These are phyloP conservation scores for Tethea ocularis DNA, from an alignment of 2,888 invertebrate species.

Conservation along the genomic window DNA sequence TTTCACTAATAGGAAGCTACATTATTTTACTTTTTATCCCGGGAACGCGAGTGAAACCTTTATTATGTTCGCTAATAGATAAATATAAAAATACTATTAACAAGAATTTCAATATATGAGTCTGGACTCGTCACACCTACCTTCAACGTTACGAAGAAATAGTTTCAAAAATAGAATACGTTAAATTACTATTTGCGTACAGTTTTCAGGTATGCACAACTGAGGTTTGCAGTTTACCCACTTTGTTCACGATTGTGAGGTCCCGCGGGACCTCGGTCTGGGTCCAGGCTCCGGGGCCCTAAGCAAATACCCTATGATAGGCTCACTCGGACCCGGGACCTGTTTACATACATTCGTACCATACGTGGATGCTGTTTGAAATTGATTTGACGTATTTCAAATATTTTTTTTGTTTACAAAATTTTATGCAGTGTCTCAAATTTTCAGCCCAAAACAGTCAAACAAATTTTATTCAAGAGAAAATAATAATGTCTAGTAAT, in stretches of 20 bases:
- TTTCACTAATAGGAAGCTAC: too few species aligned
- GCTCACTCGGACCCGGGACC: not conserved
- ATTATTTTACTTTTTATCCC: too few species aligned
- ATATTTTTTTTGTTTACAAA: not conserved
- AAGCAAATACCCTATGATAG: not conserved
- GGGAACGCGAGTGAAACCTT: too few species aligned
- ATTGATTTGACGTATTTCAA: not conserved
- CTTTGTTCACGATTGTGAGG: slow-evolving; percentile 3
- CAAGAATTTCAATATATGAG: too few species aligned
- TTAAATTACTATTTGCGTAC: not conserved
- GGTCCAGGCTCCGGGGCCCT: not conserved
- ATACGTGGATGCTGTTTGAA: not conserved
- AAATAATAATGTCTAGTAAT: too few species aligned
- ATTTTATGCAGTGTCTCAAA: too few species aligned
- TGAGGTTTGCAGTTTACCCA: slow-evolving; percentile 5
- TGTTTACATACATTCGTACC: not conserved
- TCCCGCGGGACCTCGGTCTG: not conserved
- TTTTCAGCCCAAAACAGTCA: too few species aligned
- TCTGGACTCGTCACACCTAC: too few species aligned
- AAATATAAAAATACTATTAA: too few species aligned
- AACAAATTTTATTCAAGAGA: too few species aligned
- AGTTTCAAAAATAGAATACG: not conserved
- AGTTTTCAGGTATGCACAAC: slow-evolving; percentile 4
- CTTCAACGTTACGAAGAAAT: not conserved
- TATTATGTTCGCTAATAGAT: too few species aligned